Conservation (phyloP, 2,113 vertebrate genomes). For the Galemys pyrenaicus region DNA sequence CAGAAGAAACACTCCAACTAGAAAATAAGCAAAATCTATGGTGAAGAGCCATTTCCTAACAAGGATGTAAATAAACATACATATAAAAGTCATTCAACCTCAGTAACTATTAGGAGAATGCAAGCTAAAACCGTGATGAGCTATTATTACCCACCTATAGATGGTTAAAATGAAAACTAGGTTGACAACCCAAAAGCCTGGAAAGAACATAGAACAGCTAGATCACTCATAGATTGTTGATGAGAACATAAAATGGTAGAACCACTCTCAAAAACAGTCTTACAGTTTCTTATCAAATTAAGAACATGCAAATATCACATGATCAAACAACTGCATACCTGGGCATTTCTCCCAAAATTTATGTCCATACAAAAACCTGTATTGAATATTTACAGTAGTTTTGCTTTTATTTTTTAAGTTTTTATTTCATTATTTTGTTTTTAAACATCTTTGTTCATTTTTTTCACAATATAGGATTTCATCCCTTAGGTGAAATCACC, state of each 20-base stretch:
- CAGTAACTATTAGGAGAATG: background rate
- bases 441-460: no score
- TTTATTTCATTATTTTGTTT: no score
- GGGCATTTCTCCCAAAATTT: background rate
- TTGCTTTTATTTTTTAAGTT: background rate
- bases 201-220: no score
- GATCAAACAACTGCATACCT: background rate
- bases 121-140: background rate
- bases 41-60: background rate
- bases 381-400: background rate
- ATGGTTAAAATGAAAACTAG: background rate
- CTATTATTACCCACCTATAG: rapidly evolving
- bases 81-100: background rate
- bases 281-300: background rate
- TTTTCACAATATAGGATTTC: no score
- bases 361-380: background rate
- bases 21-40: background rate
- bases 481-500: no score
- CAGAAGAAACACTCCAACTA: background rate
- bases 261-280: background rate
- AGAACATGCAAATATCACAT: background rate
- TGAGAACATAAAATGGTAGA: background rate
- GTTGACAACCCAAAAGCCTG: background rate
- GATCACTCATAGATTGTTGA: background rate
- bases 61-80: no score